Conservation (phyloP, 2,113 vertebrate species). For the Cygnus buccinator region DNA sequence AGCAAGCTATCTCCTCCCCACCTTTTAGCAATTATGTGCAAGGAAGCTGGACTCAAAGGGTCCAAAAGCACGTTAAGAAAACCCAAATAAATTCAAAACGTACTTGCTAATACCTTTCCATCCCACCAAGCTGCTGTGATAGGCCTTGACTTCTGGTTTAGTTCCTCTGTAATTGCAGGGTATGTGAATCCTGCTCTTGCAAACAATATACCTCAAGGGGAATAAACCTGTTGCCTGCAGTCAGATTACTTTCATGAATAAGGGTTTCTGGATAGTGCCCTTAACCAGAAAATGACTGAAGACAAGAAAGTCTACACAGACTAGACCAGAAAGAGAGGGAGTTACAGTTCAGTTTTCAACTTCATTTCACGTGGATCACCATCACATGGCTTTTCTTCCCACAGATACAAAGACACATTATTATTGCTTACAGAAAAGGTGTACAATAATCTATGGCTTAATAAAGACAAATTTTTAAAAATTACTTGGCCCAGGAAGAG, state of each 20-base stretch:
- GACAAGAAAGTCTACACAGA: background rate
- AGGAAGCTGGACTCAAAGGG: background rate
- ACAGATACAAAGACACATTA: background rate
- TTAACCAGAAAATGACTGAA: background rate
- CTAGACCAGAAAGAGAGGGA: background rate
- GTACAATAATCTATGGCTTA: background rate
- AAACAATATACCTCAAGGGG: fast-evolving
- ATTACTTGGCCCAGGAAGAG: background rate
- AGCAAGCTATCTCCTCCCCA: background rate
- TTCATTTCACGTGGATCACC: background rate
- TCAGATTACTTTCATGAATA: background rate
- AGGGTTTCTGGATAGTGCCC: background rate
- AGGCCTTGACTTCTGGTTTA: background rate
- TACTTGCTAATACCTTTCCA: background rate
- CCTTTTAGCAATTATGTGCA: background rate
- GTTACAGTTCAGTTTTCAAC: background rate
- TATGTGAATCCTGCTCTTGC: background rate
- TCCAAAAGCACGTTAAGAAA: background rate
- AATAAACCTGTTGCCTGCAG: background rate
- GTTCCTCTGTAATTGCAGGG: background rate
- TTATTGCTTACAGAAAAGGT: background rate
- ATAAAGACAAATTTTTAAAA: background rate
- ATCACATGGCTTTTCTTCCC: background rate
- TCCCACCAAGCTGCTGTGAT: background rate
- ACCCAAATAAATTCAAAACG: background rate